Evolutionary conservation across 1,140 invertebrate genomes (phyloP).

Genomic region (Drosophila nikananu): DNA sequence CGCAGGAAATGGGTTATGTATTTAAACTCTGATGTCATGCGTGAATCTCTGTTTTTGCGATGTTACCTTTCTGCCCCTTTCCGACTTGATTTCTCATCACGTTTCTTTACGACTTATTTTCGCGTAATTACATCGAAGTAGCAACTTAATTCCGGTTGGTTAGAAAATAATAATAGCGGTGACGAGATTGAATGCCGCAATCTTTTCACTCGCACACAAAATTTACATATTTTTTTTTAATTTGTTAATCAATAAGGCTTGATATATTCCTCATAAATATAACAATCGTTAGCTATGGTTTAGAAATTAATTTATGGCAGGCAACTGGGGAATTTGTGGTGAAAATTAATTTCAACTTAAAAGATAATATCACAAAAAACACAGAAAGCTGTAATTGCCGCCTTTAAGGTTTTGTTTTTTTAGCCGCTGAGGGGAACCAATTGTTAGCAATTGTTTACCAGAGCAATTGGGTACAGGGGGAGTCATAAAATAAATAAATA

Average conservation of each 20-base stretch:
- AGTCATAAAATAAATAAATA: conserved; percentile 9
- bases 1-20: conserved; percentile 27
- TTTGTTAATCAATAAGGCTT: conserved; percentile 2
- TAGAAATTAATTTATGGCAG: background rate
- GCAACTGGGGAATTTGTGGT: background rate
- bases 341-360: background rate
- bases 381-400: background rate
- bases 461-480: conserved; percentile 14
- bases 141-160: too few relatives aligned
- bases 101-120: too few relatives aligned
- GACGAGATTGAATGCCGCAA: conserved; percentile 34
- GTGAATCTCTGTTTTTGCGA: too few relatives aligned
- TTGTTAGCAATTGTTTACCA: conserved; percentile 20
- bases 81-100: too few relatives aligned
- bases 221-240: conserved; percentile 13
- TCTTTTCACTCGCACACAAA: conserved; percentile 1
- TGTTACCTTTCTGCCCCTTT: too few relatives aligned
- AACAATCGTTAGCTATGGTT: background rate
- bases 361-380: conserved; percentile 25
- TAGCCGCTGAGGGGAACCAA: background rate
- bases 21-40: conserved; percentile 66
- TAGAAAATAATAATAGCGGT: too few relatives aligned
- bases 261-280: conserved; percentile 23
- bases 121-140: too few relatives aligned
- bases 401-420: background rate